These are phyloP conservation scores for Catocala nupta DNA, from an alignment of 2,888 invertebrate species.

Conservation along the genomic window DNA sequence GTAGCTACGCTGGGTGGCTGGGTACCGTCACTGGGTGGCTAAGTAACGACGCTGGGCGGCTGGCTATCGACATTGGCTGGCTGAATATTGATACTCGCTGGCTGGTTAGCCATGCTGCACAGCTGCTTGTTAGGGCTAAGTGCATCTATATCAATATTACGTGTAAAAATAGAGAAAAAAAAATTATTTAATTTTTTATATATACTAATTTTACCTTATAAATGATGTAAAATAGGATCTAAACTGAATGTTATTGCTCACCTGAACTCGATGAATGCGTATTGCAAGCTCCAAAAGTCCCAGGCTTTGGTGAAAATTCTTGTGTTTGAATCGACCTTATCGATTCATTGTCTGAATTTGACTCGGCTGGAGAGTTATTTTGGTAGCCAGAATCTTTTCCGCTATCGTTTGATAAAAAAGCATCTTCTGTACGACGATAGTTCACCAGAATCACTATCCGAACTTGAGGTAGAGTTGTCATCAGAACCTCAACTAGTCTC, in stretches of 20 bases:
- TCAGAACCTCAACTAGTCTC: too few relatives aligned
- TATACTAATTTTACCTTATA: too few relatives aligned
- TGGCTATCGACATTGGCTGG: neutral
- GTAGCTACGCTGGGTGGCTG: neutral
- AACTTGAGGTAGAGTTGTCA: too few relatives aligned
- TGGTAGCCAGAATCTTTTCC: slow-evolving; percentile 4
- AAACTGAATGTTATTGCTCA: neutral
- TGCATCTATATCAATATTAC: neutral
- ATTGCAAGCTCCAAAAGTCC: slow-evolving; percentile 8
- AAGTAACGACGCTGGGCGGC: neutral
- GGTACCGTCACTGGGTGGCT: neutral
- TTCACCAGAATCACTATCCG: too few relatives aligned
- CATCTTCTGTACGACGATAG: too few relatives aligned
- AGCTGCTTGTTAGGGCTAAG: neutral
- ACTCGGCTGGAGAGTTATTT: neutral
- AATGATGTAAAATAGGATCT: neutral
- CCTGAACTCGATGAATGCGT: slow-evolving; percentile 1
- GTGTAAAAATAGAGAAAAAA: neutral
- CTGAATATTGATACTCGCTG: neutral
- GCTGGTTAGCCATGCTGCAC: neutral
- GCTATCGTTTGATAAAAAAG: neutral
- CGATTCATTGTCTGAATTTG: neutral
- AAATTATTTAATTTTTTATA: neutral
- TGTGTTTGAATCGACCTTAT: neutral
- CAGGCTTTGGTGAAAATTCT: slow-evolving; percentile 5